Base-by-base conservation (phyloP, 2,888 invertebrate genomes). In the Poecilus cupreus region DNA sequence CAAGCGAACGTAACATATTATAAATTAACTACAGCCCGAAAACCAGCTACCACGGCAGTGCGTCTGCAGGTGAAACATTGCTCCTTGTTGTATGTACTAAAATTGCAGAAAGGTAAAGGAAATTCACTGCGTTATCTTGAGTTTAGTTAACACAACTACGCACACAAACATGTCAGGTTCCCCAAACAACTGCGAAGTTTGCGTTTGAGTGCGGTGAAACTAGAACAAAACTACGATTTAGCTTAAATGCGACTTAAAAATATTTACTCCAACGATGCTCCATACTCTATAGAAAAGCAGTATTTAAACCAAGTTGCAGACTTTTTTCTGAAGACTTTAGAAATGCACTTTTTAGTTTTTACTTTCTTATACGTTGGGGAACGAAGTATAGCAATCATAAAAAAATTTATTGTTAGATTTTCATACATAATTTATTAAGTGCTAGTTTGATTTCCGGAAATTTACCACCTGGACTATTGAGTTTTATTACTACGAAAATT, bases 201-300 rank as follows among this genome's bases (percentile, higher is more conserved):
- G 39, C 11, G 39, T 39, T 39, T 39, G 39, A 26, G 26, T 26
- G 26, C 26, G 11, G n/a, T 39, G n/a, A 24, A 57, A 57, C 57
- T 57, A n/a, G 57, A 57, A 57, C 57, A 22, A 13, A 57, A 57
- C 57, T 57, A 57, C 57, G 24, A 57, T 57, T 57, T 57, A 57
- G 24, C 57, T 57, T 57, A 24, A 3, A 26, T n/a, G 10, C 20
- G 10, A 10, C n/a, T 57, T 24, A 57, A 57, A 57, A 57, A 57
- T 57, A 57, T 57, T 22, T 51, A 51, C 51, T 51, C 16, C 16
- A 10, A 49, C 11, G 46, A 18, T 20, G 18, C 18, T 3, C 51
- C 16, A 5, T 18, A 18, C 18, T 51, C 8, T 20, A 18, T 51
- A 51, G 1, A 51, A 16, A 51, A 51, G 26, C 26, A 26, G 26